Conservation (phyloP, 2,797 vertebrate species). For the Micromesistius poutassou region DNA sequence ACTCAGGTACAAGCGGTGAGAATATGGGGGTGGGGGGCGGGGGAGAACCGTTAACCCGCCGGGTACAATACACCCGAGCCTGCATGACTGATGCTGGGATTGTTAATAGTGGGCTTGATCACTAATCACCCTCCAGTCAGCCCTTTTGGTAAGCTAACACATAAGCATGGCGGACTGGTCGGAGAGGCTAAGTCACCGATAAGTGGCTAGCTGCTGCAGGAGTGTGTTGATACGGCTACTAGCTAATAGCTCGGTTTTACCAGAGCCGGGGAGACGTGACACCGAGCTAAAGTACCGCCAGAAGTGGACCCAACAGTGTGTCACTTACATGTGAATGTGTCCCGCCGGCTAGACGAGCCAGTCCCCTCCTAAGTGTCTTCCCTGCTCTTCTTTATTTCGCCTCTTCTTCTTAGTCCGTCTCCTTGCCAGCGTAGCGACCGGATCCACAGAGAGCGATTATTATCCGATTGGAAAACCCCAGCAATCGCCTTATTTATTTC, state of each 20-base stretch:
- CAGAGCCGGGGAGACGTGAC: neutral
- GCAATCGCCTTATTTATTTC: constrained; percentile 31
- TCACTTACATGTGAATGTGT: constrained; percentile 65
- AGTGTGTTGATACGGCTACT: neutral
- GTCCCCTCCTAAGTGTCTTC: constrained; percentile 63
- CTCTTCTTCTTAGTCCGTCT: constrained; percentile 56
- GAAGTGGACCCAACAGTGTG: neutral
- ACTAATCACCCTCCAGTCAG: neutral
- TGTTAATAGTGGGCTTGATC: neutral
- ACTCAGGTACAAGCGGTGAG: neutral
- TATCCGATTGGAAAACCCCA: constrained; percentile 31
- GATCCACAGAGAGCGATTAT: constrained; percentile 41
- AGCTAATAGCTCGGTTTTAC: neutral
- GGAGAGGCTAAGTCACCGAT: constrained; percentile 23
- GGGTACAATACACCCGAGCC: neutral
- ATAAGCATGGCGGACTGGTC: constrained; percentile 44
- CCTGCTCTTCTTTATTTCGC: constrained; percentile 59
- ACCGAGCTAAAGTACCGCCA: neutral
- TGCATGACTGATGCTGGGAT: neutral
- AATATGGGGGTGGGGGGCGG: neutral
- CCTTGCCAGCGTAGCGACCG: constrained; percentile 54
- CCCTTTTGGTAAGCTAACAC: constrained; percentile 37
- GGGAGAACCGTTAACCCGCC: neutral
- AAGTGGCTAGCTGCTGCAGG: constrained; percentile 5
- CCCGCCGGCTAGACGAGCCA: constrained; percentile 67